A percentile compares a stretch with the other conserved stretches of the same genome.
These are phyloP conservation scores for Fulmarus glacialis DNA, from an alignment of 2,113 vertebrate species.

Conservation along the genomic window DNA sequence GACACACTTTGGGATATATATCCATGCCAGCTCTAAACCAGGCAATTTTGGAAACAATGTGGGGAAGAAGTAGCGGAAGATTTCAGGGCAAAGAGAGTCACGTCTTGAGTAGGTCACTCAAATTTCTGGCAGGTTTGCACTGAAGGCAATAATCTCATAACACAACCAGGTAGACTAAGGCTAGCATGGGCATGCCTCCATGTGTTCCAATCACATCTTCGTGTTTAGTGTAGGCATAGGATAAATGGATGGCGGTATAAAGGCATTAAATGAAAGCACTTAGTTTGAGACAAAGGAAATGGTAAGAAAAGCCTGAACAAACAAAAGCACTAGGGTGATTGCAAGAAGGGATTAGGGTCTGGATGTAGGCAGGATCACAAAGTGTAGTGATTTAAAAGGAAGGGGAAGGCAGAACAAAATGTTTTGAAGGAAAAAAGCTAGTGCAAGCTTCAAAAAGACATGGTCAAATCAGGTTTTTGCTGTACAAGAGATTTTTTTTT, in stretches of 20 bases:
- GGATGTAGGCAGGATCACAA: background rate
- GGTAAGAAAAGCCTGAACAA: background rate
- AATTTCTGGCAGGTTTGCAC: background rate
- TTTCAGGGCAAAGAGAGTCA: background rate
- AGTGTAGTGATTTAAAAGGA: background rate
- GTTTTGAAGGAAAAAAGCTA: background rate
- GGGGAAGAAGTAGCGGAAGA: background rate
- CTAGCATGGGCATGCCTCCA: background rate
- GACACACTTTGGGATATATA: background rate
- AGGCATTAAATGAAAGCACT: background rate
- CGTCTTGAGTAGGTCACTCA: background rate
- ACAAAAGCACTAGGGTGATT: background rate
- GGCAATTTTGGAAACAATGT: background rate
- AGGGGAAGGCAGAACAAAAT: constrained; percentile 4
- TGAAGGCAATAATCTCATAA: background rate
- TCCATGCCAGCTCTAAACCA: background rate
- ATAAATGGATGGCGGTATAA: background rate
- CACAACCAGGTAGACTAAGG: background rate
- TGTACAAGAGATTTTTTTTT: background rate
- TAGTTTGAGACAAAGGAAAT: background rate
- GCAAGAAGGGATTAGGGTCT: background rate
- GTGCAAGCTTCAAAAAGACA: background rate
- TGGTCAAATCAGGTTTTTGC: background rate
- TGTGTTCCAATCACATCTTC: background rate
- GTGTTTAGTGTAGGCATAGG: background rate